A percentile compares a stretch with the other conserved stretches of the same genome.
phyloP scores from a whole-genome alignment of 2,888 invertebrate genomes.

The Drosophila testacea region DNA sequence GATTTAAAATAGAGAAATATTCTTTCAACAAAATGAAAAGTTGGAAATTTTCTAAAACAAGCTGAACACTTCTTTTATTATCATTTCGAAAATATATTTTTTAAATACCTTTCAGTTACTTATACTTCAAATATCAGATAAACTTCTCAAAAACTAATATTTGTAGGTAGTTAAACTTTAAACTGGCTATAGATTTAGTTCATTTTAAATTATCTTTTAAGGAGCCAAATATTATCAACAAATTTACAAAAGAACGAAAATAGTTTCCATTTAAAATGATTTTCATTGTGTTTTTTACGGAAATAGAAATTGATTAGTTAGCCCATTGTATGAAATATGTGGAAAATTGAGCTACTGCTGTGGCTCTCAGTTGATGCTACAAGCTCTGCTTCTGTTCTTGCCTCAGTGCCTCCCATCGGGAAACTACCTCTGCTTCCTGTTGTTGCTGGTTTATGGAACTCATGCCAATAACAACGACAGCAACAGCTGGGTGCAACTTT shows the following conservation, averaged over 20 bases:
- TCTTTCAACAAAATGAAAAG: background rate
- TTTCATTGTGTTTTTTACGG: background rate
- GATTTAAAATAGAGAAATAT: background rate
- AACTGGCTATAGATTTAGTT: too few species aligned
- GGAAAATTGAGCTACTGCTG: constrained; percentile 32
- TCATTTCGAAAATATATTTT: background rate
- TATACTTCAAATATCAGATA: too few species aligned
- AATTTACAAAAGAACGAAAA: too few species aligned
- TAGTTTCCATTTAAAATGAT: background rate
- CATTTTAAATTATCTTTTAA: too few species aligned
- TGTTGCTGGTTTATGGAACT: constrained; percentile 39
- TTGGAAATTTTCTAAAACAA: background rate
- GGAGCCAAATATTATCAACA: too few species aligned
- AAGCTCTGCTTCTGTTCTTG: constrained; percentile 17
- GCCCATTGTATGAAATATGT: constrained; percentile 36
- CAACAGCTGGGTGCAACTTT: constrained; percentile 51
- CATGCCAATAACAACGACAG: constrained; percentile 13
- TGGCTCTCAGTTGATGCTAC: constrained; percentile 5
- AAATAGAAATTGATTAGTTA: background rate
- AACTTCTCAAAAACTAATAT: too few species aligned
- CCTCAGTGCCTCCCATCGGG: constrained; percentile 9
- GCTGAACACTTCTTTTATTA: background rate
- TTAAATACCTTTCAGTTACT: too few species aligned
- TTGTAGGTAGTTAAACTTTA: too few species aligned
- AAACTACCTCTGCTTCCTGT: constrained; percentile 36